Evolutionary conservation across 2,113 vertebrate genomes (phyloP).

Genomic region (Aphelocoma coerulescens): DNA sequence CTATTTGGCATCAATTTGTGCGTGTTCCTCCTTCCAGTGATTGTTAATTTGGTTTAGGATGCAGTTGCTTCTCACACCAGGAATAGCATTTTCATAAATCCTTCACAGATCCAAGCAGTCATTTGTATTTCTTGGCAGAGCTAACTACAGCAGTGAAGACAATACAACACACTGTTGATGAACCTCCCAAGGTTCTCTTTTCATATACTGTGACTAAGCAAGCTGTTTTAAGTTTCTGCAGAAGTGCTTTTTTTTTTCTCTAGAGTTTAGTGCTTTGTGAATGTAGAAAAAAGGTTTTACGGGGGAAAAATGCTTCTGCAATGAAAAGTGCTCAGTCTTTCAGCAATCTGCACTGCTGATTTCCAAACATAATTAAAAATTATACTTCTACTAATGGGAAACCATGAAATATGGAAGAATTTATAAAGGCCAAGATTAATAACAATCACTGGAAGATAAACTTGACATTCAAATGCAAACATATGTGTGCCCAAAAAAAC

Average conservation of each 20-base stretch:
- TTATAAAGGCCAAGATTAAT: not conserved
- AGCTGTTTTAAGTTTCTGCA: not conserved
- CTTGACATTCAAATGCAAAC: conserved; percentile 41
- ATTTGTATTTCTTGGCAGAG: not conserved
- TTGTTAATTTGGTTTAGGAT: not conserved
- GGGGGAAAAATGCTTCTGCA: not conserved
- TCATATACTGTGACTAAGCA: not conserved
- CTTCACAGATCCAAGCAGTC: not conserved
- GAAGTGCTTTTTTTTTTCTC: not conserved
- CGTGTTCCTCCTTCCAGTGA: not conserved
- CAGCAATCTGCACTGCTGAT: not conserved
- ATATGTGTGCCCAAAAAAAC: not conserved
- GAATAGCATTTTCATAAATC: not conserved
- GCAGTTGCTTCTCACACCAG: not conserved
- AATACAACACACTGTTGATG: not conserved
- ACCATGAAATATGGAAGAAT: not conserved
- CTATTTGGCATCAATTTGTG: not conserved
- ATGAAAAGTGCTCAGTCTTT: not conserved
- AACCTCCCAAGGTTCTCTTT: not conserved
- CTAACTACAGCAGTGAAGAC: not conserved
- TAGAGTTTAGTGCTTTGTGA: not conserved
- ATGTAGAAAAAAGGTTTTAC: not conserved
- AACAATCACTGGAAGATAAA: not conserved
- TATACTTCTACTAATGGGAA: not conserved
- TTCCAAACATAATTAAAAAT: not conserved